These are phyloP conservation scores for Apis laboriosa DNA, from an alignment of 1,140 invertebrate species.

Conservation along the genomic window DNA sequence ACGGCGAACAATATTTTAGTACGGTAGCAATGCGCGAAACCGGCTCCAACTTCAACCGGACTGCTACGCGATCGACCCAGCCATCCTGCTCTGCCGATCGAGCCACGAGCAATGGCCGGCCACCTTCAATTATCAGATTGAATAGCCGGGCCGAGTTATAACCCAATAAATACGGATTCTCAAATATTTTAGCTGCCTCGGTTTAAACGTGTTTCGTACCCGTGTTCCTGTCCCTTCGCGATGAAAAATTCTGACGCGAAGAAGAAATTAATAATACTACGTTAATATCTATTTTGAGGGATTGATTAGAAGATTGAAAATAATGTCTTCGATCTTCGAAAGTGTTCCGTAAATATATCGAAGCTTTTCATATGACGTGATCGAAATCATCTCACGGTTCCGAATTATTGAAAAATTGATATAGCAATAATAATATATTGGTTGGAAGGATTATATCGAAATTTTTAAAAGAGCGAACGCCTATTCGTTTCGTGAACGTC, in stretches of 20 bases:
- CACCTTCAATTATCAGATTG: constrained; percentile 71
- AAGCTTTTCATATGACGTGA: too few relatives aligned
- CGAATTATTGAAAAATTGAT: too few relatives aligned
- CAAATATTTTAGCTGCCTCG: constrained; percentile 63
- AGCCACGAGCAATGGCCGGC: constrained; percentile 45
- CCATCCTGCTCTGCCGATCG: constrained; percentile 40
- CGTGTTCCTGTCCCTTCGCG: neutral
- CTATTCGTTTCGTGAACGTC: neutral
- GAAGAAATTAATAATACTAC: too few relatives aligned
- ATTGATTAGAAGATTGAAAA: too few relatives aligned
- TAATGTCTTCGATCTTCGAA: too few relatives aligned
- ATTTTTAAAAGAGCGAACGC: too few relatives aligned
- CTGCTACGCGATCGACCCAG: constrained; percentile 31
- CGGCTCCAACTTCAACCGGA: constrained; percentile 58
- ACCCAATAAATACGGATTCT: constrained; percentile 59
- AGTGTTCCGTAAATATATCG: too few relatives aligned
- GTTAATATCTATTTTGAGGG: too few relatives aligned
- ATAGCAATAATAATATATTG: too few relatives aligned
- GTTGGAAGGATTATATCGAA: too few relatives aligned
- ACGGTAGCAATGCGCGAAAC: constrained; percentile 76
- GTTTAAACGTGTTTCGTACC: neutral
- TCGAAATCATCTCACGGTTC: too few relatives aligned
- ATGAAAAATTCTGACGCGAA: neutral
- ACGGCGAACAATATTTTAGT: constrained; percentile 77
- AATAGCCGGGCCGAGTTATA: constrained; percentile 58